phyloP scores from a whole-genome alignment of 2,113 vertebrate species.

The Oryzias woworae region DNA sequence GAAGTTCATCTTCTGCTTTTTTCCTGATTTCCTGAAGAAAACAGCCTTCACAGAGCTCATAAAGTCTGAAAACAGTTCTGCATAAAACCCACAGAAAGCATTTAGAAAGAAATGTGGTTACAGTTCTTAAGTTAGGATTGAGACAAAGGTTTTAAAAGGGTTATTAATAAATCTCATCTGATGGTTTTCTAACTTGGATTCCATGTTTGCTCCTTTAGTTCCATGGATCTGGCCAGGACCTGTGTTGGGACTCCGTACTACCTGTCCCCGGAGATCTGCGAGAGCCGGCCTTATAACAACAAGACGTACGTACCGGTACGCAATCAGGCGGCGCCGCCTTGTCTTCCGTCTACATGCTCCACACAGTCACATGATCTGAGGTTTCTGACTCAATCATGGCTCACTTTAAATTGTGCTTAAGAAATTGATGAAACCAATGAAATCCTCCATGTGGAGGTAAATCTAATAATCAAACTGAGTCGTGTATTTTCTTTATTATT shows the following conservation, averaged over 20 bases:
- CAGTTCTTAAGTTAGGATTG: too few relatives aligned
- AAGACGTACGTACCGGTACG: slow-evolving; percentile 83
- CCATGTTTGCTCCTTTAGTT: slow-evolving; percentile 67
- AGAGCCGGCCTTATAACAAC: slow-evolving; percentile 91
- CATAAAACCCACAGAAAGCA: too few relatives aligned
- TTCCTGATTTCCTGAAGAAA: neutral
- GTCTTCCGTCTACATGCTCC: too few relatives aligned
- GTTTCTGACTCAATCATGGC: neutral
- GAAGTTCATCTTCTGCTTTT: neutral
- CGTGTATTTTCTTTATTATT: neutral
- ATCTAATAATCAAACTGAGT: too few relatives aligned
- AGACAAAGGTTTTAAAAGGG: too few relatives aligned
- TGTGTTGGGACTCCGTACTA: slow-evolving; percentile 91
- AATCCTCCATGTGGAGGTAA: too few relatives aligned
- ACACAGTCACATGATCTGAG: neutral
- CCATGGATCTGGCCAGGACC: slow-evolving; percentile 86
- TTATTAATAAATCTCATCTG: too few relatives aligned
- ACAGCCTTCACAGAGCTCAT: too few relatives aligned
- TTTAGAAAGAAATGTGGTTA: too few relatives aligned
- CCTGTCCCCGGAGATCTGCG: slow-evolving; percentile 94
- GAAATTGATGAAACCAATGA: too few relatives aligned
- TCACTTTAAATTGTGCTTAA: neutral
- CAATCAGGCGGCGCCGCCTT: neutral
- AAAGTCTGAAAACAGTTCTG: too few relatives aligned
- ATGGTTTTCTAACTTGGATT: too few relatives aligned